Base-by-base conservation (phyloP, 2,888 invertebrate genomes). In the Eurois occulta region DNA sequence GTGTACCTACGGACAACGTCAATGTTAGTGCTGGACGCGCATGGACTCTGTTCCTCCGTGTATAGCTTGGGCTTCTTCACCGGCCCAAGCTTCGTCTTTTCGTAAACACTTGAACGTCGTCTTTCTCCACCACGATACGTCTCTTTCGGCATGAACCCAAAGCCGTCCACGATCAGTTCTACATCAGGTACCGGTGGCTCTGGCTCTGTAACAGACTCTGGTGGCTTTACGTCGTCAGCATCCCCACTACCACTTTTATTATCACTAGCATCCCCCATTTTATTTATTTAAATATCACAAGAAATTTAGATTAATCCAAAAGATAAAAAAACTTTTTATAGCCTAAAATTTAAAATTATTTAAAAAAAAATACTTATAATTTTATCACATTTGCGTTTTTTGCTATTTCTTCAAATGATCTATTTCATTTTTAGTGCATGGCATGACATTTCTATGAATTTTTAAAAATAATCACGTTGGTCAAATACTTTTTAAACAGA, bases 1-100 rank as follows among this genome's bases (percentile, higher is more conserved):
- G 98, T 98, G 90, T 97, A 98, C 80, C 98, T 93, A 80, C 97
- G 94, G 0, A 98, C 97, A 1, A 96, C 91, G 64, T 96, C 94
- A 11, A 95, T 94, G 75, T 96, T 95, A 0, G 93, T 92, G 80
- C 95, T 96, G 0, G 96, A 96, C 87, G 95, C 89, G 88, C 96
- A 91, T 75, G 95, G 92, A 90, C 92, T 91, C 89, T 94, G 81
- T 71, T 85, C 28, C 78, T 92, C 86, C 65, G 89, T 89, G 83
- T 89, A 73, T 1, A 90, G 75, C 70, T 91, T 92, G 85, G 91
- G 74, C 0, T 60, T 32, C 1, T 38, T 52, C 21, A 75, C 48
- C 4, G 69, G 41, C 28, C 66, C 66, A n/a, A 66, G 69, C 13
- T 75, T 86, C 11, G 65, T 72, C 62, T 84, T 84, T 21, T 43